Base-by-base conservation (phyloP, 35 echinoderm and acorn worm species). In the Chiridota heheva region DNA sequence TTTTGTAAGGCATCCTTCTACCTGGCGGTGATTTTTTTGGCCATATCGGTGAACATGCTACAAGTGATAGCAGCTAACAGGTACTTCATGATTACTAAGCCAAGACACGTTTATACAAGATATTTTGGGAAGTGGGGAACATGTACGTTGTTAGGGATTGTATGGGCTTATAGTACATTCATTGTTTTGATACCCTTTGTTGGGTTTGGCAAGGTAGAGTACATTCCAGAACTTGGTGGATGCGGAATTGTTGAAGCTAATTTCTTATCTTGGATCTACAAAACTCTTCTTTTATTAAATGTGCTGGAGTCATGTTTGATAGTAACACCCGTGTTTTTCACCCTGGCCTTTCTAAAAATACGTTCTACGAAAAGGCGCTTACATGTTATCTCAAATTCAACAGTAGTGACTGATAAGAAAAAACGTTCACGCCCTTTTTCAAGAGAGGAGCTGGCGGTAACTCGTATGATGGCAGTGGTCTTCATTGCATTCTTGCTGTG, bases 401-500 rank as follows among this genome's bases (percentile, higher is more conserved):
- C 10, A 44, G 25, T 29, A 2, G n/a, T 53, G 10, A 42, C 13
- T 24, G 1, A n/a, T n/a, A n/a, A n/a, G n/a, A n/a, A n/a, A n/a
- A n/a, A 46, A 72, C n/a, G 25, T 27, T 15, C 37, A 44, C 13
- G 29, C 5, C 42, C 37, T 44, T 46, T 72, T 1, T 72, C 69
- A 43, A 10, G 15, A 10, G 37, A 72, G 16, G 69, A 72, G 69
- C 41, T 72, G 4, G 69, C 69, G 41, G 69, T 72, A 4, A 72
- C 69, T 27, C 33, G 40, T 31, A 72, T 72, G 69, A 72, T 42
- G 17, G 69, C 27, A 31, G 7, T 72, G 39, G 69, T 72, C 4
- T 72, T 72, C 69, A 22, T 72, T 27, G 41, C 37, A 22, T 72
- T 72, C 8, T 28, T 72, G 38, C 42, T 72, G 37, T 72, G 69